Evolutionary conservation across 1,140 invertebrate species (phyloP).

Genomic region (Lordiphosa clarofinis): DNA sequence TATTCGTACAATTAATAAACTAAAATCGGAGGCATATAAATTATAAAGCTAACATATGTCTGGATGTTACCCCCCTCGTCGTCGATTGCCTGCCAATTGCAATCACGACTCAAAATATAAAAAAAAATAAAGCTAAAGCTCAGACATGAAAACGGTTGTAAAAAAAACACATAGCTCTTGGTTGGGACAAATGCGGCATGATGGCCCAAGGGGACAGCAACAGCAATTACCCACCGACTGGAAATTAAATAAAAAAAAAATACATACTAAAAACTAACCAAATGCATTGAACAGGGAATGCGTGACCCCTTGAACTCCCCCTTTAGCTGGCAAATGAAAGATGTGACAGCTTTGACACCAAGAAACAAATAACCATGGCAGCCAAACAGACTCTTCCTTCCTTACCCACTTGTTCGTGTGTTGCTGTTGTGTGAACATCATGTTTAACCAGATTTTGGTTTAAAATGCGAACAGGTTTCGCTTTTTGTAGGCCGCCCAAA

Average conservation of each 20-base stretch:
- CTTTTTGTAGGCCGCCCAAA: too few species aligned
- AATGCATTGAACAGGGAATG: conserved; percentile 11
- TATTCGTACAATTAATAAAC: conserved; percentile 69
- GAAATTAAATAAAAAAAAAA: conserved; percentile 36
- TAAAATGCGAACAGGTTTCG: conserved; percentile 65
- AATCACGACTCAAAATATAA: conserved; percentile 55
- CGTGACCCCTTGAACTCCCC: conserved; percentile 59
- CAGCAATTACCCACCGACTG: conserved; percentile 65
- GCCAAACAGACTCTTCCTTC: conserved; percentile 22
- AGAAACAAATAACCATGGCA: conserved; percentile 67
- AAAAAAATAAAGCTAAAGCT: conserved; percentile 28
- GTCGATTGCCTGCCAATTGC: conserved; percentile 53
- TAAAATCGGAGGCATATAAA: conserved; percentile 66
- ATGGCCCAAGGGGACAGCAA: conserved; percentile 67
- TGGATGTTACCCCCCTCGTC: conserved; percentile 4
- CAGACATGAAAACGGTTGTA: conserved; percentile 31
- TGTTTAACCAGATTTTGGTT: conserved; percentile 65
- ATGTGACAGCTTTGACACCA: conserved; percentile 76
- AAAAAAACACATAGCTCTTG: too few species aligned
- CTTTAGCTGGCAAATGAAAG: conserved; percentile 44
- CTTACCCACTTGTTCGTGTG: not conserved
- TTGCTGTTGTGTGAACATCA: conserved; percentile 23
- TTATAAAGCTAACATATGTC: conserved; percentile 72
- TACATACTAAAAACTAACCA: conserved; percentile 21
- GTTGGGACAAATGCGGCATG: conserved; percentile 73